These are phyloP conservation scores for Pogonophryne albipinna DNA, from an alignment of 2,797 vertebrate genomes.

Conservation along the genomic window DNA sequence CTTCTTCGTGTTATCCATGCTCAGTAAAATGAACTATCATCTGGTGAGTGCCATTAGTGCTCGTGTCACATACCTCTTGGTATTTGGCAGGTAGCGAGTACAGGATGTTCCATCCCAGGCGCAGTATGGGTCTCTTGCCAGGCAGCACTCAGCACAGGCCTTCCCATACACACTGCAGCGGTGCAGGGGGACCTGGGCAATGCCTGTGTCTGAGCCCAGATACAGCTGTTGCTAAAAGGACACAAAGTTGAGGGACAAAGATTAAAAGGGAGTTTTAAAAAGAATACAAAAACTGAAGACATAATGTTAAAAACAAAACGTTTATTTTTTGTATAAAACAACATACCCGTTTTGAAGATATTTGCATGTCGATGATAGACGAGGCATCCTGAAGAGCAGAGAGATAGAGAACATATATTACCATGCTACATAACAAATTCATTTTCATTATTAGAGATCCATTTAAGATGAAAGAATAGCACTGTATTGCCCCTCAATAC, in stretches of 20 bases:
- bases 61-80: constrained; percentile 86
- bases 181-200: constrained; percentile 92
- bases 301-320: not conserved
- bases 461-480: not conserved
- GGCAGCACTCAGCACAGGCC: constrained; percentile 94
- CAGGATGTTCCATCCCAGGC: constrained; percentile 94
- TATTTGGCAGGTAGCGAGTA: constrained; percentile 93
- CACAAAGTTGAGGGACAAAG: not conserved
- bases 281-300: not conserved
- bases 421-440: not conserved
- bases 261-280: constrained; percentile 8
- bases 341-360: constrained; percentile 96
- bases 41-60: not conserved
- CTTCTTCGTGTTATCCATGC: not conserved
- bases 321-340: not conserved
- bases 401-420: constrained; percentile 2
- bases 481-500: not conserved
- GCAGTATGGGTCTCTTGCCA: constrained; percentile 94
- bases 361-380: constrained; percentile 93
- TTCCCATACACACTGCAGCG: constrained; percentile 93
- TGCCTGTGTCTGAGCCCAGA: constrained; percentile 85
- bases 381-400: constrained; percentile 87
- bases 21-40: not conserved
- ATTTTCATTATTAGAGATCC: not conserved
- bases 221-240: constrained; percentile 94